Evolutionary conservation across 1,140 invertebrate species (phyloP), one percentile per base, ranked within the genome.

Genomic region (Nasonia longicornis): DNA sequence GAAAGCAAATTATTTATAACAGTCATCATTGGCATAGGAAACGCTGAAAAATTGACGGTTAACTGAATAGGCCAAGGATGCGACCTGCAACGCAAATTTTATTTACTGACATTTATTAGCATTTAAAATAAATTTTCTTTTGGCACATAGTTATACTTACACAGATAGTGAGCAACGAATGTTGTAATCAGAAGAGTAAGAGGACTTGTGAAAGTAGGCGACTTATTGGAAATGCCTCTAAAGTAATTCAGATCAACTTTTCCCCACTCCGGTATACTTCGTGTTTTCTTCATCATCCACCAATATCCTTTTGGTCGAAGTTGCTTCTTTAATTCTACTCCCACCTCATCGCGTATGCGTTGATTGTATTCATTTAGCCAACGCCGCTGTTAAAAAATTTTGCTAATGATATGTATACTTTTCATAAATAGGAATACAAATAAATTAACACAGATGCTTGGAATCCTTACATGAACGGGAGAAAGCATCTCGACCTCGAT

Each of bases 351-450:
- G 42, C 95, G 89, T 66, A 96, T 94, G 80, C 93, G 92, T 31
- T 92, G 91, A 90, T 97, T 96, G 87, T 96, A 97, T 2, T 93
- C 89, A 86, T 96, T 97, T 14, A 96, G 87, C 95, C 95, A 96
- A 8, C 92, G 92, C 87, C 93, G 93, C 95, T 97, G 12, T 52
- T 52, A 3, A 89, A 77, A n/a, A 69, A 72, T 81, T 67, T 20
- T 52, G 4, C 31, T 16, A 11, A 20, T 20, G 11, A 26, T 16
- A 52, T 48, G 16, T 52, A 52, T 78, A 67, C 0, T 63, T 78
- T 69, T 12, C 14, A 72, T 75, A 77, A 63, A 38, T 35, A 42
- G 35, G 38, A 31, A 74, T 76, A 80, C 29, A 35, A 66, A 8
- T 20, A 76, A 67, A 72, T 14, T 75, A 64, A 66, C 42, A 63